A percentile compares a stretch with the other conserved stretches of the same genome.
Conservation (phyloP, 2,113 vertebrate genomes). For the Bufo gargarizans region DNA sequence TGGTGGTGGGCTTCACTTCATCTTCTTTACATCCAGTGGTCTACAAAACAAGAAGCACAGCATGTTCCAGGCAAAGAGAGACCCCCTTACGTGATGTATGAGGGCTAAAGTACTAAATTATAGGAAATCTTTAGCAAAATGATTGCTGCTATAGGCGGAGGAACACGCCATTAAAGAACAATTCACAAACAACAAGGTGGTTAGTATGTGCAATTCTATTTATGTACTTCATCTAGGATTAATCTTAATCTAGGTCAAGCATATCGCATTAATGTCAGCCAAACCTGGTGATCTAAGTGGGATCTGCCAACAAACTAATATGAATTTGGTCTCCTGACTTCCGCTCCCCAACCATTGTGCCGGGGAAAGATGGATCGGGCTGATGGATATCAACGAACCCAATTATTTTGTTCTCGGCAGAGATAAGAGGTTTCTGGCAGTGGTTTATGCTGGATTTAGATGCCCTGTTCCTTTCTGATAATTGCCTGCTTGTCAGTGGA, state of each 20-base stretch:
- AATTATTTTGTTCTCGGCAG: too few relatives aligned
- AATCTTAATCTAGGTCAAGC: background rate
- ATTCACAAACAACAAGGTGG: background rate
- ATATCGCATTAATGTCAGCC: too few relatives aligned
- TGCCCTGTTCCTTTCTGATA: too few relatives aligned
- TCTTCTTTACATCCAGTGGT: conserved; percentile 22
- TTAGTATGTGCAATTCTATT: background rate
- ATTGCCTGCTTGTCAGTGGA: too few relatives aligned
- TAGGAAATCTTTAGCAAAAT: background rate
- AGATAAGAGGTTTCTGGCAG: too few relatives aligned
- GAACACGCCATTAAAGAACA: background rate
- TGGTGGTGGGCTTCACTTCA: background rate
- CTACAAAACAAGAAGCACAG: conserved; percentile 1
- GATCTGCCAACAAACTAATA: too few relatives aligned
- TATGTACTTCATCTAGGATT: background rate
- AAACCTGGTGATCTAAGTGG: too few relatives aligned
- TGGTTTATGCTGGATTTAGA: too few relatives aligned
- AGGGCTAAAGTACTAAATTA: background rate
- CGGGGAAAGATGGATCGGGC: too few relatives aligned
- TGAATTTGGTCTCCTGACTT: too few relatives aligned
- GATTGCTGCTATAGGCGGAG: background rate
- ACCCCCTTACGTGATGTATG: background rate
- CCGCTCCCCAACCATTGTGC: too few relatives aligned
- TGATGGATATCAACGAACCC: too few relatives aligned
- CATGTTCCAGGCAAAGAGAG: background rate